Evolutionary conservation across 2,888 invertebrate genomes (phyloP).

Genomic region (Girardia tigrina): DNA sequence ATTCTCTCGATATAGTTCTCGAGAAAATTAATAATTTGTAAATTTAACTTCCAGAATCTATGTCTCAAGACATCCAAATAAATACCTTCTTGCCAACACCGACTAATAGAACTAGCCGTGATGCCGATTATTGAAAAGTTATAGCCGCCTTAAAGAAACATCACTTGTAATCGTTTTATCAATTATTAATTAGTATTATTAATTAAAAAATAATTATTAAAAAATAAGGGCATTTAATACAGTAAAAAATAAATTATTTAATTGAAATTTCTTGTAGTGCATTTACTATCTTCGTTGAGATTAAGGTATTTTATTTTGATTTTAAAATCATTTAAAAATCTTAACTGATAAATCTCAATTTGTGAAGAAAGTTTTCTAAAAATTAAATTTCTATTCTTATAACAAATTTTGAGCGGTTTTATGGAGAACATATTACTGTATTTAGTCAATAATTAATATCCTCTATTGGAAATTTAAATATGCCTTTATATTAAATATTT

Average conservation of each 20-base stretch:
- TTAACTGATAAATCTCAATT: too few species aligned
- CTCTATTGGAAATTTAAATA: too few species aligned
- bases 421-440: too few species aligned
- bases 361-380: too few species aligned
- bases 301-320: too few species aligned
- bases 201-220: background rate
- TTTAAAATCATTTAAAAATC: too few species aligned
- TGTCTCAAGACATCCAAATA: constrained; percentile 59
- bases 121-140: constrained; percentile 37
- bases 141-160: background rate
- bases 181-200: background rate
- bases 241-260: background rate
- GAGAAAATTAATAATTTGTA: constrained; percentile 69
- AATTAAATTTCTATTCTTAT: too few species aligned
- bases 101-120: constrained; percentile 54
- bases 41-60: constrained; percentile 69
- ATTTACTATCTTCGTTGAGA: too few species aligned
- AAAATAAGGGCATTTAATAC: background rate
- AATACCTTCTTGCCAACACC: constrained; percentile 66
- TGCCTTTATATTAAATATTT: too few species aligned
- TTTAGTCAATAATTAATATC: too few species aligned
- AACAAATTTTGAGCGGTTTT: too few species aligned
- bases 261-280: background rate
- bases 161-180: background rate
- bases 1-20: constrained; percentile 58